Conservation (phyloP, 2,113 vertebrate genomes). For the Centrocercus urophasianus region DNA sequence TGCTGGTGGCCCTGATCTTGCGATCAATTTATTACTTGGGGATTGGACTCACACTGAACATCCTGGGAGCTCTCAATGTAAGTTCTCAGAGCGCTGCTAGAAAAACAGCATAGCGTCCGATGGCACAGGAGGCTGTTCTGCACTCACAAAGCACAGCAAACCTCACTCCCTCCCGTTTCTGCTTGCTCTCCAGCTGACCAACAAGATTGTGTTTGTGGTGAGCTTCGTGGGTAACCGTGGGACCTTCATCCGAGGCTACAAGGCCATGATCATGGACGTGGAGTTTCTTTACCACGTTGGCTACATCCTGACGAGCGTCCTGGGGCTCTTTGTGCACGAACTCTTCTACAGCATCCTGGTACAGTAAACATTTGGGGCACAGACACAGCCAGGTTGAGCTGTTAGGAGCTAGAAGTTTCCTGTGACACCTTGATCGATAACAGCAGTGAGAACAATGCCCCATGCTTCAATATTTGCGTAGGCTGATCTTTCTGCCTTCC, state of each 20-base stretch:
- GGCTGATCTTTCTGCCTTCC: conserved; percentile 16
- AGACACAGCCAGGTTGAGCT: background rate
- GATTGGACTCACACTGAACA: conserved; percentile 91
- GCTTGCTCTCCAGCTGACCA: conserved; percentile 84
- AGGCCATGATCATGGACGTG: conserved; percentile 97
- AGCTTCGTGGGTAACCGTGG: conserved; percentile 98
- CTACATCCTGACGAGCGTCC: conserved; percentile 92
- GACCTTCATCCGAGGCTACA: conserved; percentile 96
- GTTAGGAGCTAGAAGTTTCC: background rate
- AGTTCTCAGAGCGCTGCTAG: conserved; percentile 15
- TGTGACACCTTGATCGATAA: background rate
- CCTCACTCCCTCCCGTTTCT: background rate
- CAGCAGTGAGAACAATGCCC: background rate
- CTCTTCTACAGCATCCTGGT: conserved; percentile 99
- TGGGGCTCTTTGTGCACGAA: conserved; percentile 94
- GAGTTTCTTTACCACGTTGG: conserved; percentile 95
- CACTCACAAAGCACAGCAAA: rapidly evolving
- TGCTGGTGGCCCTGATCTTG: conserved; percentile 90
- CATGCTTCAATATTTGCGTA: background rate
- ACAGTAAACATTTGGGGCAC: background rate
- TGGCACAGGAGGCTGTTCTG: rapidly evolving
- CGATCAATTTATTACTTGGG: conserved; percentile 94
- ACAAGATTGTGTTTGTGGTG: conserved; percentile 97
- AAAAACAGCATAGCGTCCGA: rapidly evolving
- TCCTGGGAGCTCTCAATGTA: conserved; percentile 89